These are phyloP conservation scores for Acronicta psi DNA, from an alignment of 2,888 invertebrate genomes.

Conservation along the genomic window DNA sequence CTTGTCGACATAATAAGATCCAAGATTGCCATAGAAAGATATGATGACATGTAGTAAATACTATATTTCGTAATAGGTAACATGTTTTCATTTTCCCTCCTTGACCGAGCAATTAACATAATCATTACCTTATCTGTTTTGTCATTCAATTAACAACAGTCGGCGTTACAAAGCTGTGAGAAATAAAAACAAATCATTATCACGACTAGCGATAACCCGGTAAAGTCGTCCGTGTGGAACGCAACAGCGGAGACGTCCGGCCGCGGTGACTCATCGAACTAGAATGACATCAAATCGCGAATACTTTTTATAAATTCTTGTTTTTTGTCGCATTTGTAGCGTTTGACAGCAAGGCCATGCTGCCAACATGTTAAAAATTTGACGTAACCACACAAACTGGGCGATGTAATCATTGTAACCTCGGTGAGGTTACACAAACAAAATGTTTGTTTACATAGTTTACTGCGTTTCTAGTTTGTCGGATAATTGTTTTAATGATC, in stretches of 20 bases:
- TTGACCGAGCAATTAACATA: conserved; percentile 31
- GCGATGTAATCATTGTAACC: conserved; percentile 70
- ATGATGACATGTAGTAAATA: conserved; percentile 13
- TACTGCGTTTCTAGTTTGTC: conserved; percentile 64
- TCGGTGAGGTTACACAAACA: conserved; percentile 64
- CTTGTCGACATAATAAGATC: conserved; percentile 30
- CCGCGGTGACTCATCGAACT: conserved; percentile 70
- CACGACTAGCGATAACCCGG: conserved; percentile 69
- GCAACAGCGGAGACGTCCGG: conserved; percentile 64
- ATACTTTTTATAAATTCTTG: conserved; percentile 61
- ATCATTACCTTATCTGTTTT: conserved; percentile 58
- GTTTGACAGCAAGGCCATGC: conserved; percentile 68
- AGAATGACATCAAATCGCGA: conserved; percentile 70
- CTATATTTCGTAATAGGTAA: conserved; percentile 20
- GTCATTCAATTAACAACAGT: conserved; percentile 61
- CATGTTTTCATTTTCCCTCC: conserved; percentile 21
- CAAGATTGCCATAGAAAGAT: conserved; percentile 33
- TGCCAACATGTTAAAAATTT: conserved; percentile 60
- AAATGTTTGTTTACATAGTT: conserved; percentile 57
- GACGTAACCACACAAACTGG: conserved; percentile 66
- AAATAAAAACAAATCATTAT: conserved; percentile 77
- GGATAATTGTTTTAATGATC: conserved; percentile 69
- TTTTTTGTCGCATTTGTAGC: conserved; percentile 58
- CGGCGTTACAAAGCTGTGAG: conserved; percentile 67
- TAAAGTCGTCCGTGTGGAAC: conserved; percentile 61